These are phyloP conservation scores for Apolygus lucorum DNA, from an alignment of 1,140 invertebrate genomes.

Conservation along the genomic window DNA sequence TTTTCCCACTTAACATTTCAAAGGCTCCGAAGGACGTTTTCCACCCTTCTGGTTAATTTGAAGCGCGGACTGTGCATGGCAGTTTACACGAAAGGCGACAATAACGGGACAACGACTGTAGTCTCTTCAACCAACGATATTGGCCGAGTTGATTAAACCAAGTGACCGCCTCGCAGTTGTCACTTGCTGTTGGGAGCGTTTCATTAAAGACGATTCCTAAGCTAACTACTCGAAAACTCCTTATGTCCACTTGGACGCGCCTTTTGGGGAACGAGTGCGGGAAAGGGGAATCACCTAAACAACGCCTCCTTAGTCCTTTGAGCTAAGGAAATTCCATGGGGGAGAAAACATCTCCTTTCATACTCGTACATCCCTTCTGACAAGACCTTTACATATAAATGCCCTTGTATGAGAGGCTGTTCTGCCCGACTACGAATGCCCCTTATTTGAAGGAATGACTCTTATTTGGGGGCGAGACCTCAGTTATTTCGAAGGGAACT, in stretches of 20 bases:
- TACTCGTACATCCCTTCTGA: background rate
- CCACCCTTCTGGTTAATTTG: background rate
- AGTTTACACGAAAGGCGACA: conserved; percentile 1
- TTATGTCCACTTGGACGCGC: conserved; percentile 13
- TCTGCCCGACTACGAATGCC: background rate
- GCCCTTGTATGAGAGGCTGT: background rate
- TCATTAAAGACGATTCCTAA: conserved; percentile 22
- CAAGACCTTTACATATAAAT: conserved; percentile 11
- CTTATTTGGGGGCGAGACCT: too few relatives aligned
- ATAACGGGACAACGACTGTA: conserved; percentile 8
- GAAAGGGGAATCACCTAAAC: background rate
- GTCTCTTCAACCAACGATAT: background rate
- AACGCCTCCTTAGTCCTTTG: background rate
- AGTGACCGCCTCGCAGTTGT: conserved; percentile 8
- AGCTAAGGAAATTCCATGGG: background rate
- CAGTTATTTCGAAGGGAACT: too few relatives aligned
- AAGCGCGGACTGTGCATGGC: background rate
- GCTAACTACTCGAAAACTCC: conserved; percentile 20
- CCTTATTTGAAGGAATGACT: too few relatives aligned
- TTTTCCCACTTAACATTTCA: conserved; percentile 6
- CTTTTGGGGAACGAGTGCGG: background rate
- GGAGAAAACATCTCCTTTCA: background rate
- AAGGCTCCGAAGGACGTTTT: background rate
- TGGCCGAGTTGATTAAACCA: conserved; percentile 20
- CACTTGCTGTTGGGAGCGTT: conserved; percentile 14